A percentile compares a stretch with the other conserved stretches of the same genome.
Evolutionary conservation across 1,140 invertebrate species (phyloP).

Genomic region (Tetraneura akinire): DNA sequence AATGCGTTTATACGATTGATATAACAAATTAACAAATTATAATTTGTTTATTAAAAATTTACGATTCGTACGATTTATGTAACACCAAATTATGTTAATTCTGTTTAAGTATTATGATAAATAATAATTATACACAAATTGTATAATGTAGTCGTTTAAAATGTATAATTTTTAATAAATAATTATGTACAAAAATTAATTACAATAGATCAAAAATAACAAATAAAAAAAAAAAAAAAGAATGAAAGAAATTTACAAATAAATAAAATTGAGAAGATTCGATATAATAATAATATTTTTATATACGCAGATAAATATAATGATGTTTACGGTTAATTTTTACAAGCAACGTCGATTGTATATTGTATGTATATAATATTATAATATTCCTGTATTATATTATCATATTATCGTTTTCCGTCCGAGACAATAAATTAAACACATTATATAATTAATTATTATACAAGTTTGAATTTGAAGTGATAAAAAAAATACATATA

Average conservation of each 20-base stretch:
- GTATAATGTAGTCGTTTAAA: slow-evolving; percentile 9
- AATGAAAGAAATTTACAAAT: slow-evolving; percentile 1
- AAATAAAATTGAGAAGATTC: slow-evolving; percentile 24
- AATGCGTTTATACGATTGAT: too few relatives aligned
- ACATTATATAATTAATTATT: neutral
- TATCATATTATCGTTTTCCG: neutral
- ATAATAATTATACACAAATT: too few relatives aligned
- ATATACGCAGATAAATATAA: too few relatives aligned
- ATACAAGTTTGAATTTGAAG: slow-evolving; percentile 16
- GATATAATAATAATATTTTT: slow-evolving; percentile 14
- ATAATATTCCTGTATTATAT: neutral
- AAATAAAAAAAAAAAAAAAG: neutral
- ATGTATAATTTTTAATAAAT: slow-evolving; percentile 37
- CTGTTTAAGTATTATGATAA: too few relatives aligned
- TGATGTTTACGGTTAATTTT: slow-evolving; percentile 25
- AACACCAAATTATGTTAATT: too few relatives aligned
- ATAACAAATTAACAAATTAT: too few relatives aligned
- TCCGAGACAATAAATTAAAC: slow-evolving; percentile 13
- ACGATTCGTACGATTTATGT: too few relatives aligned
- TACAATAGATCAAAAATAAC: slow-evolving; percentile 35
- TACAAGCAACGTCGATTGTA: slow-evolving; percentile 30
- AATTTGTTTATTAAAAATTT: too few relatives aligned
- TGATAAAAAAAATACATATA: too few relatives aligned
- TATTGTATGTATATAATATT: slow-evolving; percentile 12
- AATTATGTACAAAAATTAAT: slow-evolving; percentile 36